Base-by-base conservation (phyloP, 2,113 vertebrate species). In the Clarias magur region DNA sequence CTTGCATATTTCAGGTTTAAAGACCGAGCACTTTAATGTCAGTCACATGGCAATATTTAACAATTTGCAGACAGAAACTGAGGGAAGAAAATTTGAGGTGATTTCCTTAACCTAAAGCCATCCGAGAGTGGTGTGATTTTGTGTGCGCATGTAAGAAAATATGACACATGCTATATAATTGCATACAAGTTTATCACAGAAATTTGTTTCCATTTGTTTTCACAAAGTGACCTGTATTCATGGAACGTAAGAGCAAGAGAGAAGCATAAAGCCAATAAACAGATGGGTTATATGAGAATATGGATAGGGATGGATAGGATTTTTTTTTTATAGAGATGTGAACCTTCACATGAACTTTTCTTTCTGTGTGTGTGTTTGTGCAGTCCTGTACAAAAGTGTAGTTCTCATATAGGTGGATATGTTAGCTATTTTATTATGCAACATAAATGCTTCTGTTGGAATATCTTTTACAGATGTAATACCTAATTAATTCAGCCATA, bases 1-100 rank as follows among this genome's bases (percentile, higher is more conserved):
- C 25, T 27, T 56, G 68, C 34, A 75, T 10, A 38, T 85, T 85
- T n/a, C 54, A 85, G 8, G 23, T 53, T 85, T 57, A 76, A 78
- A 62, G 54, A 21, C 6, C 2, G 11, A 5, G 16, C 25, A 1
- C 34, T 60, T 78, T 0, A n/a, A 59, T 65, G 38, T 75, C 23
- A 19, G 67, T 82, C 80, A 76, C 67, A 82, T 60, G 67, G 79
- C 79, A 82, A 38, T 68, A 54, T 75, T 87, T 60, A 63, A 53
- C 13, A 30, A 9, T 72, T 23, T 85, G 34, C 72, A 85, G 70
- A 38, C 72, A 76, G 83, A 85, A 34, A 60, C 30, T 62, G 57
- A 85, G 59, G 38, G 38, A 76, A 3, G 84, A 70, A 85, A 85
- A 85, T 59, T 78, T 78, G 48, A 48, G 48, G 48, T 8, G 48